Percentiles rank a stretch among this genome's conserved stretches.
These are phyloP conservation scores for Yponomeuta sedellus DNA, from an alignment of 2,888 invertebrate genomes.

Conservation along the genomic window DNA sequence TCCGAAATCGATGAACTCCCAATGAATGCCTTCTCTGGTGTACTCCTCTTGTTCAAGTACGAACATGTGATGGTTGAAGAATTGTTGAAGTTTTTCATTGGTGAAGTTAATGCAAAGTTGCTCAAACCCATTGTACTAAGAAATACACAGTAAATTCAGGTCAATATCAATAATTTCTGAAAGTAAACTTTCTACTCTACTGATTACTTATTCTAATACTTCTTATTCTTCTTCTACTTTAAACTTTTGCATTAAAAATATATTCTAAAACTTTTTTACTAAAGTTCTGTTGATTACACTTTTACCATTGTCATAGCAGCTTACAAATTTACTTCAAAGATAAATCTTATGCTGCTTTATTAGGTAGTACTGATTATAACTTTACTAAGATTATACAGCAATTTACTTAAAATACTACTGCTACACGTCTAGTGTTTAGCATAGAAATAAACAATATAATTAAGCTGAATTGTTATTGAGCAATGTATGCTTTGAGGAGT, in stretches of 20 bases:
- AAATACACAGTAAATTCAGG: conserved; percentile 43
- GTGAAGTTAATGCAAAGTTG: conserved; percentile 99
- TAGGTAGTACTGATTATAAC: too few species aligned
- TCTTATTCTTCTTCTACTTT: neutral
- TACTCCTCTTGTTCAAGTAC: conserved; percentile 99
- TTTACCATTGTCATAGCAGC: too few species aligned
- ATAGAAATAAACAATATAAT: too few species aligned
- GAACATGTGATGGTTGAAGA: conserved; percentile 99
- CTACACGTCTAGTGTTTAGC: too few species aligned
- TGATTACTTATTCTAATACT: conserved; percentile 4
- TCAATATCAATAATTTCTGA: conserved; percentile 40
- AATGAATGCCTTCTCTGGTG: conserved; percentile 96
- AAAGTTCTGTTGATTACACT: too few species aligned
- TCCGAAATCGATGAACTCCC: conserved; percentile 99
- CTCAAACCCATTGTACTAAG: conserved; percentile 98
- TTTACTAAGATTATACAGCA: too few species aligned
- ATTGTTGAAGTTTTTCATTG: conserved; percentile 99
- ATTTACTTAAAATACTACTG: too few species aligned
- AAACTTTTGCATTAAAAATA: neutral
- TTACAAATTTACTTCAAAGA: too few species aligned
- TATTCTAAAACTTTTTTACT: neutral
- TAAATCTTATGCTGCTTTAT: too few species aligned
- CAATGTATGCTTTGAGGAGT: too few species aligned
- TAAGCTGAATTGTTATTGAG: too few species aligned
- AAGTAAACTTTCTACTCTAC: conserved; percentile 13